Evolutionary conservation across 2,113 vertebrate species (phyloP).

Genomic region (Archilochus colubris): DNA sequence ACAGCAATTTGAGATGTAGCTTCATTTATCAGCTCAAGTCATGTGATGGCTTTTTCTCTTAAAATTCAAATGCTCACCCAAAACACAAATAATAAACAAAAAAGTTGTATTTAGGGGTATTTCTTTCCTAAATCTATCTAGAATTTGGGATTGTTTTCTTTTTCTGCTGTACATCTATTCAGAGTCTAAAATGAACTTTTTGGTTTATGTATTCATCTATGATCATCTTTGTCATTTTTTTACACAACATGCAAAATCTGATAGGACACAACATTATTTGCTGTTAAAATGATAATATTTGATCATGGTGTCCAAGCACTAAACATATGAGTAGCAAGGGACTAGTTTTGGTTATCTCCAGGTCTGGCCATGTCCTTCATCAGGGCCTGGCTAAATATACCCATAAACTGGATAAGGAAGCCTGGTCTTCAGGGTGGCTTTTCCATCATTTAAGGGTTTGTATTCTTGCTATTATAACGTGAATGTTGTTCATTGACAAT

Average conservation of each 20-base stretch:
- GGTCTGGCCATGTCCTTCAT: neutral
- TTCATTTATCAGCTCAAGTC: neutral
- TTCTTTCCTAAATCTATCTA: neutral
- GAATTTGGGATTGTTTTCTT: neutral
- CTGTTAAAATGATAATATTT: neutral
- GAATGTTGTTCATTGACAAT: neutral
- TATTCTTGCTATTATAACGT: neutral
- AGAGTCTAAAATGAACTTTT: neutral
- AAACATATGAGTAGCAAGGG: neutral
- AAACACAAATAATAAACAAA: neutral
- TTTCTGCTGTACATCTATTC: neutral
- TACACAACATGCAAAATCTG: neutral
- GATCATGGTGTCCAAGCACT: neutral
- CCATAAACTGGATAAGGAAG: neutral
- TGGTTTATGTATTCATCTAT: neutral
- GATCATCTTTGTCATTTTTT: neutral
- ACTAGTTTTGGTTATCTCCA: neutral
- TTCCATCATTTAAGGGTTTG: neutral
- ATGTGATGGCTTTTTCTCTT: neutral
- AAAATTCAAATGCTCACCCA: neutral
- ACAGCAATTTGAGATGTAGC: neutral
- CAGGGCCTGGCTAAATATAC: neutral
- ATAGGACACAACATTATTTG: accelerated
- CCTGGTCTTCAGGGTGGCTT: neutral
- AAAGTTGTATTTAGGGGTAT: accelerated